These are phyloP conservation scores for Numida meleagris DNA, from an alignment of 2,113 vertebrate species.

Conservation along the genomic window DNA sequence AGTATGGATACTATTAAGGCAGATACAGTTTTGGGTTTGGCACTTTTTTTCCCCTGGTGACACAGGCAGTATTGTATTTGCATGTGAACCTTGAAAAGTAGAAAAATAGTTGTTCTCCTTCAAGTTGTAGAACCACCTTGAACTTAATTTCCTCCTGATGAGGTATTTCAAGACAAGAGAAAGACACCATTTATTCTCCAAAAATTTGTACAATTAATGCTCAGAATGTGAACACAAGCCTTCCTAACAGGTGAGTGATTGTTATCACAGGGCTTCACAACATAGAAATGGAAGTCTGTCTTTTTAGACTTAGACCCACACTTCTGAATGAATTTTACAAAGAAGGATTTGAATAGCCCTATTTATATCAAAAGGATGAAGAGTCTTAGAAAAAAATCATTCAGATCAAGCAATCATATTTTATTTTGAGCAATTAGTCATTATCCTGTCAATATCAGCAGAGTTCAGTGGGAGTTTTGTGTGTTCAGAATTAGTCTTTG, in stretches of 20 bases:
- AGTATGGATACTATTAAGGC: background rate
- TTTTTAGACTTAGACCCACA: background rate
- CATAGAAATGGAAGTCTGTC: background rate
- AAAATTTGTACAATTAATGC: background rate
- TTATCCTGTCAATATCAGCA: background rate
- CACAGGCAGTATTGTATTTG: background rate
- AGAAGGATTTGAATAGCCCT: background rate
- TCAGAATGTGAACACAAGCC: background rate
- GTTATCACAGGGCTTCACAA: background rate
- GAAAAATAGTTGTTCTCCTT: background rate
- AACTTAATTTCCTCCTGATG: background rate
- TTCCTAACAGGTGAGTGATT: background rate
- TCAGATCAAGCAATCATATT: background rate
- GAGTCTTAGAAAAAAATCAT: background rate
- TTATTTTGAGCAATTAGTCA: conserved; percentile 14
- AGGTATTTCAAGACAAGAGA: background rate
- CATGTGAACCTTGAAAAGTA: background rate
- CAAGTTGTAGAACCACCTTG: background rate
- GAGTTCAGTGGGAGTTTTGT: background rate
- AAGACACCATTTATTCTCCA: background rate
- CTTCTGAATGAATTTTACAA: background rate
- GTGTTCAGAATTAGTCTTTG: background rate
- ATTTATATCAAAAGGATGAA: background rate
- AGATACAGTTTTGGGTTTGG: background rate
- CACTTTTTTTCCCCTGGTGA: background rate